Evolutionary conservation across 2,888 invertebrate species (phyloP).

Genomic region (Agriopis marginaria): DNA sequence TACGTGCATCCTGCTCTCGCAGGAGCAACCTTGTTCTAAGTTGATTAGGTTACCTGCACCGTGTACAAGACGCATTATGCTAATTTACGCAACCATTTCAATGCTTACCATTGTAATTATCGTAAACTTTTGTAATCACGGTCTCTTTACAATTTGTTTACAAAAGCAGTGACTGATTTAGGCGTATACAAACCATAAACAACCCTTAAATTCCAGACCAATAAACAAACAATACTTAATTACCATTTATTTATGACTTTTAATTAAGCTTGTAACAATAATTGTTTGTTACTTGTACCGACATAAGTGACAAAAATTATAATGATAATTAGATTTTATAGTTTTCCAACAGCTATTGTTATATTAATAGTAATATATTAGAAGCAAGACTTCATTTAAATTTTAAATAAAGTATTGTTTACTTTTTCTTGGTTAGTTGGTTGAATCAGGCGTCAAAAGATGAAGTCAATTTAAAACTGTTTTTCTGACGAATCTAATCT

Average conservation of each 20-base stretch:
- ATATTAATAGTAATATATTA: no score
- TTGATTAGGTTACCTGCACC: no score
- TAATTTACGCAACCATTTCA: conserved; percentile 8
- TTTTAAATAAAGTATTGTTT: no score
- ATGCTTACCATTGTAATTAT: neutral
- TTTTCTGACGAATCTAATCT: no score
- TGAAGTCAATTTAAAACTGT: no score
- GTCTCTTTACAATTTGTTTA: conserved; percentile 35
- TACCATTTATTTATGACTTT: conserved; percentile 15
- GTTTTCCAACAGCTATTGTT: neutral
- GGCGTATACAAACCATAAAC: conserved; percentile 29
- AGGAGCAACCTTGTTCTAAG: no score
- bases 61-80: neutral
- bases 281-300: neutral
- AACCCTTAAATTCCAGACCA: conserved; percentile 27
- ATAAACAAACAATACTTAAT: conserved; percentile 33
- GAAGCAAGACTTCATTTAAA: no score
- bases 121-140: conserved; percentile 1
- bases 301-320: neutral
- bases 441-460: no score
- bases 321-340: conserved; percentile 15
- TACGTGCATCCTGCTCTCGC: no score
- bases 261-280: neutral
- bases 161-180: conserved; percentile 36
- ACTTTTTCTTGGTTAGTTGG: no score